phyloP scores from a whole-genome alignment of 2,888 invertebrate genomes.

The Caenorhabditis virilis region DNA sequence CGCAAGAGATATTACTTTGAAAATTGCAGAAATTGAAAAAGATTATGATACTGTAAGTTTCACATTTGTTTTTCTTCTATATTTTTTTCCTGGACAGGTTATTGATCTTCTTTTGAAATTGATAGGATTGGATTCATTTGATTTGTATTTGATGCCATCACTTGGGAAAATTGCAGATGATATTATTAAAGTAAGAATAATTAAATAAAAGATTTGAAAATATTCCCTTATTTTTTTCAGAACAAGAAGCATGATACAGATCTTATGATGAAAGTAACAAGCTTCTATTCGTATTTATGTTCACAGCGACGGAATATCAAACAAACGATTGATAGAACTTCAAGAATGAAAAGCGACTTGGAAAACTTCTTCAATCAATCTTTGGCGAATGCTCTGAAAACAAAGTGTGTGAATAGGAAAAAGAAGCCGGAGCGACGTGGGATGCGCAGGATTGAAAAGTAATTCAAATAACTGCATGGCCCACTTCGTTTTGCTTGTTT shows the following conservation, averaged over 20 bases:
- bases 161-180: slow-evolving; percentile 45
- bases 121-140: slow-evolving; percentile 43
- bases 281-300: slow-evolving; percentile 33
- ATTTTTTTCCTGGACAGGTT: slow-evolving; percentile 8
- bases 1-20: slow-evolving; percentile 25
- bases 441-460: not conserved
- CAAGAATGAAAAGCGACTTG: no score
- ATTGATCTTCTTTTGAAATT: slow-evolving; percentile 35
- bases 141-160: slow-evolving; percentile 52
- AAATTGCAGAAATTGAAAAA: slow-evolving; percentile 28
- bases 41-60: slow-evolving; percentile 10
- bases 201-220: not conserved
- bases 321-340: slow-evolving; percentile 13
- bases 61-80: not conserved
- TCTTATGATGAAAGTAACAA: slow-evolving; percentile 12
- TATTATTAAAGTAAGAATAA: slow-evolving; percentile 11
- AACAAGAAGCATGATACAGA: slow-evolving; percentile 5
- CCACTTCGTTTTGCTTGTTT: no score
- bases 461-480: no score
- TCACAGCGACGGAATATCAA: slow-evolving; percentile 21
- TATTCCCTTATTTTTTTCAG: slow-evolving; percentile 6
- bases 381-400: slow-evolving; percentile 18
- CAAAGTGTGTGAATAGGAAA: not conserved
- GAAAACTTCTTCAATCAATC: slow-evolving; percentile 33
- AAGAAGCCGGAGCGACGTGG: not conserved